Base-by-base conservation (phyloP, 2,888 invertebrate species). In the Apotomis turbidana region DNA sequence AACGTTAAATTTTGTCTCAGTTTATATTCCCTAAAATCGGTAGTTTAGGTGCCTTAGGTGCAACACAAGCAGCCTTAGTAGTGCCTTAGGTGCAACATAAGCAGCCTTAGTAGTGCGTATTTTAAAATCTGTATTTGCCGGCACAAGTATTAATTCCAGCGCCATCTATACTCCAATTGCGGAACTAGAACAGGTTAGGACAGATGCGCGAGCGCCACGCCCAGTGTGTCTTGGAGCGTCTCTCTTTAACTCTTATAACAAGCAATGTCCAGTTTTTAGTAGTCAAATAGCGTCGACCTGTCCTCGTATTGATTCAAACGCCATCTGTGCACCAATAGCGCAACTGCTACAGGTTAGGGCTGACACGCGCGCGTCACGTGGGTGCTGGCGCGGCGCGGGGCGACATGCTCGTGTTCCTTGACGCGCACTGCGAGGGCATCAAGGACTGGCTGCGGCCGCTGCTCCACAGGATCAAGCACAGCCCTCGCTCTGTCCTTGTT, bases 361-460 rank as follows among this genome's bases (percentile, higher is more conserved):
- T 62, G 62, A 62, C 98, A 69, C 93, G 97, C 71, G 98, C 98
- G 0, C 94, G 98, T 62, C 88, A 98, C 75, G 95, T 95, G 64
- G 98, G 98, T 59, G 98, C 98, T 1, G 94, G 95, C 76, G 75
- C 27, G 46, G 97, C 98, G 4, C 83, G 81, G 4, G 97, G 97
- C 0, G 96, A 97, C 83, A 96, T 96, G 52, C 86, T 98, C 71
- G 94, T 98, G 62, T 98, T 98, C 89, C 92, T 98, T 73, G 98
- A 98, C 91, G 96, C 98, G 0, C 98, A 98, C 86, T 98, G 98
- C 86, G 98, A 98, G 91, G 96, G 95, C 1, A 94, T 94, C 60
- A 83, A 85, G n/a, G 95, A 96, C 76, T 98, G 98, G 98, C 93
- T 98, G 71, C 97, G 99, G 83, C 99, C 99, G 0, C 89, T 99